phyloP scores from a whole-genome alignment of 2,113 vertebrate genomes.

The Diphyllodes magnificus region DNA sequence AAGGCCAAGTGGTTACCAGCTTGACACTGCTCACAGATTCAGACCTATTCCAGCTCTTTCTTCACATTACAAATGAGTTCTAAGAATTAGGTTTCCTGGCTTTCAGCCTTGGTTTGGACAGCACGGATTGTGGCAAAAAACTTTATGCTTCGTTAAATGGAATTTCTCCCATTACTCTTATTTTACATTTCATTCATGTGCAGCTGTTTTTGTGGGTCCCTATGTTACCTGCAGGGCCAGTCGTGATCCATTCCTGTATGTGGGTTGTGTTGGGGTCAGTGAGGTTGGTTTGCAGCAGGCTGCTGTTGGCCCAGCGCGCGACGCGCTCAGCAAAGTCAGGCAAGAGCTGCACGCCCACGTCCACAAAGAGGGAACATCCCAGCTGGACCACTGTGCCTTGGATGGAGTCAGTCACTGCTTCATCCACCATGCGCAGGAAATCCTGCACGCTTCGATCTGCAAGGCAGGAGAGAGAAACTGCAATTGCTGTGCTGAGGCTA shows the following conservation, averaged over 20 bases:
- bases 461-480: not conserved
- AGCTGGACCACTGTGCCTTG: conserved; percentile 68
- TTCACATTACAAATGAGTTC: not conserved
- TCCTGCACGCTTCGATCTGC: conserved; percentile 76
- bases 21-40: not conserved
- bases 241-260: not conserved
- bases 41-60: not conserved
- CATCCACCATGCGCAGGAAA: conserved; percentile 51
- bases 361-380: conserved; percentile 78
- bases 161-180: not conserved
- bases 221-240: conserved; percentile 51
- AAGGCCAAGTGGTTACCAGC: not conserved
- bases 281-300: conserved; percentile 74
- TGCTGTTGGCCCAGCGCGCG: conserved; percentile 76
- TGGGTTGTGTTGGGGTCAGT: conserved; percentile 63
- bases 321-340: conserved; percentile 68
- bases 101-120: not conserved
- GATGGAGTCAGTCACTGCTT: conserved; percentile 50
- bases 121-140: accelerated
- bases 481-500: too few species aligned
- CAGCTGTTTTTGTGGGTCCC: not conserved
- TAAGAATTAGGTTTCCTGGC: not conserved
- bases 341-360: conserved; percentile 59
- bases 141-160: not conserved
- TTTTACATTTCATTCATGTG: not conserved